Percentiles rank a stretch among this genome's conserved stretches.
These are phyloP conservation scores for Peromyscus aztecus DNA, from an alignment of 2,797 vertebrate genomes.

Conservation along the genomic window DNA sequence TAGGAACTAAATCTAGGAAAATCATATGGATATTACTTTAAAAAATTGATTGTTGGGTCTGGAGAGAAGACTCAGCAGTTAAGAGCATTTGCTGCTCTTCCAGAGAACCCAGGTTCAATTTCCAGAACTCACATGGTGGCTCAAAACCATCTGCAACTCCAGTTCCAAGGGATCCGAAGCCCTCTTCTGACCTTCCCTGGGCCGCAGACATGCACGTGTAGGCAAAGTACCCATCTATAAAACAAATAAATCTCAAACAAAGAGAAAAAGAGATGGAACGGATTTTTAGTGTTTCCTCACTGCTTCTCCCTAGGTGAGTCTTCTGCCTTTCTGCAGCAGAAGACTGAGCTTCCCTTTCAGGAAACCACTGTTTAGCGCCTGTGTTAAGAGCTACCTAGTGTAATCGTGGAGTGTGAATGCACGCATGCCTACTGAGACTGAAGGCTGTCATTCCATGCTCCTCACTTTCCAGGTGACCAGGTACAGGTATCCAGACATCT, in stretches of 20 bases:
- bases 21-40: neutral
- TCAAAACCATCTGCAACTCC: neutral
- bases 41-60: neutral
- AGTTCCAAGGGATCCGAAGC: neutral
- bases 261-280: neutral
- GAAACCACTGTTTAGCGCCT: neutral
- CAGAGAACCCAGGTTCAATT: neutral
- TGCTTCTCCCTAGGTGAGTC: neutral
- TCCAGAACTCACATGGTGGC: neutral
- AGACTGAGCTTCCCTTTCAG: neutral
- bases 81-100: neutral
- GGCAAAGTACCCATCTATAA: neutral
- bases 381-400: neutral
- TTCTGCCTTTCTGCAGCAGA: neutral
- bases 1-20: conserved; percentile 19
- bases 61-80: neutral
- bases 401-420: neutral
- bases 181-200: neutral
- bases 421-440: neutral
- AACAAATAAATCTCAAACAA: neutral
- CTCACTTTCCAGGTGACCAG: neutral
- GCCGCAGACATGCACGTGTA: neutral
- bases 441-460: neutral
- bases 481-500: neutral
- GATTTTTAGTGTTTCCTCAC: neutral